Evolutionary conservation across 2,888 invertebrate genomes (phyloP), one percentile per base, ranked within the genome.

Genomic region (Cryptus armator): DNA sequence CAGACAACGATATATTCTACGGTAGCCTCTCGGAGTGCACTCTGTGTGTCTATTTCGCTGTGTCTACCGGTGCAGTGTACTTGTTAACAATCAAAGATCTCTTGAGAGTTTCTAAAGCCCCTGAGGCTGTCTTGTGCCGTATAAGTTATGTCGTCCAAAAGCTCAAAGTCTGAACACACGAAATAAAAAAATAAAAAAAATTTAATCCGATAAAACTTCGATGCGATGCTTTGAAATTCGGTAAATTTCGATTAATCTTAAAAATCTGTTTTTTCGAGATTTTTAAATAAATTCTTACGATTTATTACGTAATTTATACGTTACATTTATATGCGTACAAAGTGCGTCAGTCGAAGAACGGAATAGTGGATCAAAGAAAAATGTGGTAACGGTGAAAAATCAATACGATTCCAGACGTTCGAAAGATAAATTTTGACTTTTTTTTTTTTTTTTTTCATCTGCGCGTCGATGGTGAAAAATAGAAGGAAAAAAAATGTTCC

Each of bases 351-450:
- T 4, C 56, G 19, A 10, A 56, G 0, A 24, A 24, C 24, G 24
- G 53, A 19, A 71, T 0, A 16, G 32, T 7, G 19, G 16, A 9
- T 12, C 0, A 53, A 53, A 51, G 64, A 44, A 48, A 46, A 68
- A 75, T 9, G 37, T 19, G 2, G 53, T 16, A 16, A 24, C n/a
- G 48, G 48, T 29, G 37, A 66, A 87, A 86, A 79, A 83, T 86
- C 78, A 77, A 82, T 70, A 66, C 46, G 9, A 74, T 32, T 43
- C 46, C 76, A 53, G 66, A 62, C 75, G 83, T 80, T 80, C 80
- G 76, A 81, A 66, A 81, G 85, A 86, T 87, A 84, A 88, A 87
- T 87, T 87, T 86, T 74, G 74, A 71, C 72, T 24, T 24, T 24
- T 24, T 24, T 24, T n/a, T 24, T 24, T 24, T n/a, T 64, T 48